Evolutionary conservation across 2,797 vertebrate species (phyloP), one percentile per base, ranked within the genome.

Genomic region (Nyctalus aviator): DNA sequence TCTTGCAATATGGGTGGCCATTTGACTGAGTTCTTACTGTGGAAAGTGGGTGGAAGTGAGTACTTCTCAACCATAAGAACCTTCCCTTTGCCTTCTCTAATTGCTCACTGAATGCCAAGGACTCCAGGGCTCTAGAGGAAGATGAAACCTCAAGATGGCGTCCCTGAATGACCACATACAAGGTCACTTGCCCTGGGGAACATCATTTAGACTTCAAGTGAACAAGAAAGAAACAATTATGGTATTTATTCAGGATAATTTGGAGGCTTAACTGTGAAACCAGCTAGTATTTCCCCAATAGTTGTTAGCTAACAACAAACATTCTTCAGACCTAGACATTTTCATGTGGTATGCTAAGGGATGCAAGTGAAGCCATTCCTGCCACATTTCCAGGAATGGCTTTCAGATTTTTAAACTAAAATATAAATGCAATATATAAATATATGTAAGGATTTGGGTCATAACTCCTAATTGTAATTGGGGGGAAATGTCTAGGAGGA

Each of bases 361-460:
- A 27, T 62, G 17, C 62, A 84, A 59, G 13, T n/a, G n/a, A n/a
- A n/a, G n/a, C n/a, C n/a, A n/a, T n/a, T n/a, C 55, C 50, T 73
- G 21, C 8, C 50, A 32, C 17, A 32, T 84, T 91, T 90, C 30
- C 17, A 50, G 59, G 50, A 79, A 53, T 71, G 35, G 30, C 50
- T 93, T 69, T 69, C 88, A 53, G 44, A 53, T 55, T 41, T 88
- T 84, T 20, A 27, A 53, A 53, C 23, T 13, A 57, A 82, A 76
- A 73, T 90, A 53, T 44, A 95, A 83, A 86, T 41, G 83, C 11
- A 87, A 81, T 59, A 83, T 53, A 53, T 50, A 53, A 20, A 18
- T 44, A 44, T 44, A 44, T 44, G 32, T 87, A 73, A 87, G 50
- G 77, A 62, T 62, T 82, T 85, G 53, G 46, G 41, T n/a, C 21